Percentiles rank a stretch among this genome's conserved stretches.
Conservation (phyloP, 53 echinoderm and acorn worm genomes). For the Temnopleurus reevesii region DNA sequence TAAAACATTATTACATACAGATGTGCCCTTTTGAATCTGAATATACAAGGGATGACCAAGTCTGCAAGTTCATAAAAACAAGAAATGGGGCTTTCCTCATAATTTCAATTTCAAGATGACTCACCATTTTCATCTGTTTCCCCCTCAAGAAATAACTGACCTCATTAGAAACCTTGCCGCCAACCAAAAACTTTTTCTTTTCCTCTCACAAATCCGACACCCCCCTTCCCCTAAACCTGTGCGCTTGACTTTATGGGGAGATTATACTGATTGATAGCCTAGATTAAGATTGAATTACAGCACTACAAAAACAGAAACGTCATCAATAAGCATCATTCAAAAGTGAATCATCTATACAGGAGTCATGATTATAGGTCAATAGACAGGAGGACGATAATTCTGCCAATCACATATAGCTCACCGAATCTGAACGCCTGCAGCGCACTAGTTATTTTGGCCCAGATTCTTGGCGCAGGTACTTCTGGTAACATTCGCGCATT, state of each 20-base stretch:
- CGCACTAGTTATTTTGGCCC: too few species aligned
- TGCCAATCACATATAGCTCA: too few species aligned
- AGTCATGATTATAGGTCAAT: too few species aligned
- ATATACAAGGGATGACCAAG: too few species aligned
- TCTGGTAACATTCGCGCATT: too few species aligned
- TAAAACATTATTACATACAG: too few species aligned
- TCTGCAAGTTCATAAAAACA: too few species aligned
- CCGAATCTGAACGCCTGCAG: too few species aligned
- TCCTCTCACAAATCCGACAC: neutral
- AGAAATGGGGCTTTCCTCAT: neutral
- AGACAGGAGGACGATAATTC: too few species aligned
- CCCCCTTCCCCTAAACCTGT: neutral
- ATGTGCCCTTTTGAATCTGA: too few species aligned
- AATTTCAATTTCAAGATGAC: neutral
- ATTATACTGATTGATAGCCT: neutral
- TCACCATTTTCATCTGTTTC: neutral
- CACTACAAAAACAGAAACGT: neutral
- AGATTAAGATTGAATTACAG: conserved; percentile 3
- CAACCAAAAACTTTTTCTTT: conserved; percentile 22
- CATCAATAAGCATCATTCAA: neutral
- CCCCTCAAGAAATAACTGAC: neutral
- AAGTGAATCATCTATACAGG: neutral
- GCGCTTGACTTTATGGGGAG: neutral
- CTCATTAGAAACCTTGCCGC: conserved; percentile 10
- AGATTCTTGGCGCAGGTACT: too few species aligned